phyloP scores from a whole-genome alignment of 1,140 invertebrate species.

The Doryteuthis pealeii region DNA sequence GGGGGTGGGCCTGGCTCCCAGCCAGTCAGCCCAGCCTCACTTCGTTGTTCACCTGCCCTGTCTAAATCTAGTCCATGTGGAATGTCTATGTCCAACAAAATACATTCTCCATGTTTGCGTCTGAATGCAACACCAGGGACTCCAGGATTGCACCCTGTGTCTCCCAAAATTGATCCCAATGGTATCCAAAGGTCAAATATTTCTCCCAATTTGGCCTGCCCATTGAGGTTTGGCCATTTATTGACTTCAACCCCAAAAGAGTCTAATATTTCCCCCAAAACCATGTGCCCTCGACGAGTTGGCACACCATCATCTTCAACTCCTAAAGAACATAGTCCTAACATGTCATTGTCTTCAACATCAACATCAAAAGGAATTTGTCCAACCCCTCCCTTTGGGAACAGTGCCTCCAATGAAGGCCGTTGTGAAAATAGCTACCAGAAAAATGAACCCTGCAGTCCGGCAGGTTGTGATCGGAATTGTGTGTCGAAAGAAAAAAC shows the following conservation, averaged over 20 bases:
- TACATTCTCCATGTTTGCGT: constrained; percentile 3
- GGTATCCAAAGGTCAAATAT: constrained; percentile 7
- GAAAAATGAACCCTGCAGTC: not conserved
- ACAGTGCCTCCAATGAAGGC: not conserved
- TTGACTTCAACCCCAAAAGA: not conserved
- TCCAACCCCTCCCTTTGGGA: not conserved
- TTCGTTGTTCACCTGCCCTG: constrained; percentile 11
- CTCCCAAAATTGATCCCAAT: constrained; percentile 10
- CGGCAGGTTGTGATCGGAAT: not conserved
- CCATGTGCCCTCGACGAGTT: not conserved
- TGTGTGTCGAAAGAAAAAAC: constrained; percentile 5
- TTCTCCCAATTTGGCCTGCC: not conserved
- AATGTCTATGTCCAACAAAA: not conserved
- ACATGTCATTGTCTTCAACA: not conserved
- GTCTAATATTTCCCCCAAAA: not conserved
- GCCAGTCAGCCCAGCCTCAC: constrained; percentile 9
- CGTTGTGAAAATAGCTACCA: not conserved
- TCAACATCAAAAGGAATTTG: constrained; percentile 2
- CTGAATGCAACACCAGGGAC: not conserved
- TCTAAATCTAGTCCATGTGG: not conserved
- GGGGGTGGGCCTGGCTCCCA: not conserved
- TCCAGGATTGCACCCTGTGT: not conserved
- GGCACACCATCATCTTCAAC: not conserved
- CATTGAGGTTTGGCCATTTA: not conserved
- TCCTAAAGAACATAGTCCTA: constrained; percentile 5